Evolutionary conservation across 2,888 invertebrate genomes (phyloP).

Genomic region (Graphium colonna): DNA sequence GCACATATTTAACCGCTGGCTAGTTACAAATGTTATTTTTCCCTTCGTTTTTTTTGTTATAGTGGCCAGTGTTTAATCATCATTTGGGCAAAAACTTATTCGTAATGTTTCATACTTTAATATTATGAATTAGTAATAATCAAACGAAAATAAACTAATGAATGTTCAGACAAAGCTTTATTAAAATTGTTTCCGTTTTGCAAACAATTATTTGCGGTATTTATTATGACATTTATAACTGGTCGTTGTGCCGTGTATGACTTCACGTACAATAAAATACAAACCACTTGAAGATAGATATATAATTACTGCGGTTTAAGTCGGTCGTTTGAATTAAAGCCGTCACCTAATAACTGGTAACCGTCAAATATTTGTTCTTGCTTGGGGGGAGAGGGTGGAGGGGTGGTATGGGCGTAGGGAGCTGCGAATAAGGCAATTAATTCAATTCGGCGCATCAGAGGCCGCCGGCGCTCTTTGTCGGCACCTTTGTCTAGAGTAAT

Average conservation of each 20-base stretch:
- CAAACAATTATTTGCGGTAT: too few species aligned
- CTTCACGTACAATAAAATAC: background rate
- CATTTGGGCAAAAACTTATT: too few species aligned
- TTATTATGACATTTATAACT: too few species aligned
- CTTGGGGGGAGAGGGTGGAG: too few species aligned
- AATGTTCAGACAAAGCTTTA: too few species aligned
- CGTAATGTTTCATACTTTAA: too few species aligned
- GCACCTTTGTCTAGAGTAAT: conserved; percentile 54
- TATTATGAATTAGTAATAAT: too few species aligned
- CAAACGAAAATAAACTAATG: too few species aligned
- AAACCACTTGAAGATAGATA: background rate
- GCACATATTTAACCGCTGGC: conserved; percentile 27
- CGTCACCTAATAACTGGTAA: conserved; percentile 71
- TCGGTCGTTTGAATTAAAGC: conserved; percentile 17
- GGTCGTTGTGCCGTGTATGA: too few species aligned
- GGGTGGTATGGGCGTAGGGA: conserved; percentile 58
- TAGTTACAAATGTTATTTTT: too few species aligned
- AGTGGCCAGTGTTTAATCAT: conserved; percentile 11
- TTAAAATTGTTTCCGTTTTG: too few species aligned
- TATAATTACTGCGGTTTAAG: conserved; percentile 40
- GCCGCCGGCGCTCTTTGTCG: conserved; percentile 70
- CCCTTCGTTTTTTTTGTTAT: conserved; percentile 26
- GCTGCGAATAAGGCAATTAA: conserved; percentile 76
- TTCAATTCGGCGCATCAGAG: conserved; percentile 78
- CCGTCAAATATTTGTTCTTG: conserved; percentile 77